Evolutionary conservation across 2,888 invertebrate genomes (phyloP).

Genomic region (Drosophila differens): DNA sequence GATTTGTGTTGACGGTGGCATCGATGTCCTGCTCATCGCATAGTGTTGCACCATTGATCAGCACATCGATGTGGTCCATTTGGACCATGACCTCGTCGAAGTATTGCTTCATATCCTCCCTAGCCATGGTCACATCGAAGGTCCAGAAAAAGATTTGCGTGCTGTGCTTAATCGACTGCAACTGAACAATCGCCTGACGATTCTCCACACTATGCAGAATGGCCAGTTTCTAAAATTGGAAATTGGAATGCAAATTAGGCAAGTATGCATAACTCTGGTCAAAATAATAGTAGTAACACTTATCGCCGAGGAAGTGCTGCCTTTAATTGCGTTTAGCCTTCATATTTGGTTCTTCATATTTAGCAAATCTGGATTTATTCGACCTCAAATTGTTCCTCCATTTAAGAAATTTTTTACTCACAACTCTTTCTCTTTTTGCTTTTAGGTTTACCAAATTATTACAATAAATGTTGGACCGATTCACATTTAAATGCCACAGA

Average conservation of each 20-base stretch:
- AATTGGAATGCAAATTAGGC: background rate
- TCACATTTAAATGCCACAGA: background rate
- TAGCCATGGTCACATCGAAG: conserved; percentile 73
- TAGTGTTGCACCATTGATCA: conserved; percentile 76
- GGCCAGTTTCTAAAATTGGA: conserved; percentile 72
- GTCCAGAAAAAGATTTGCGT: conserved; percentile 74
- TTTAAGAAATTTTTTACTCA: rapidly evolving
- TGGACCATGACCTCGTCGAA: conserved; percentile 78
- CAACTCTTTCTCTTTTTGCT: background rate
- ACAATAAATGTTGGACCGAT: rapidly evolving
- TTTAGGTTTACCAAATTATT: background rate
- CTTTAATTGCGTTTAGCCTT: background rate
- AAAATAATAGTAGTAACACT: background rate
- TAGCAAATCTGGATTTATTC: background rate
- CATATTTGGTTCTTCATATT: background rate
- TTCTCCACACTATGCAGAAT: conserved; percentile 72
- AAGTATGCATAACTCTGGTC: background rate
- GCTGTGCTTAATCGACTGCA: conserved; percentile 62
- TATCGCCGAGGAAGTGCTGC: background rate
- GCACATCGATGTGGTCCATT: conserved; percentile 78
- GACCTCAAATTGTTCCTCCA: background rate
- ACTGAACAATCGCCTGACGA: conserved; percentile 62
- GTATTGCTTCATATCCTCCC: conserved; percentile 75
- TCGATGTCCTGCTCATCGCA: conserved; percentile 72
- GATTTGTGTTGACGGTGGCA: conserved; percentile 69